Evolutionary conservation across 2,888 invertebrate genomes (phyloP).

Genomic region (Mythimna lalbum): DNA sequence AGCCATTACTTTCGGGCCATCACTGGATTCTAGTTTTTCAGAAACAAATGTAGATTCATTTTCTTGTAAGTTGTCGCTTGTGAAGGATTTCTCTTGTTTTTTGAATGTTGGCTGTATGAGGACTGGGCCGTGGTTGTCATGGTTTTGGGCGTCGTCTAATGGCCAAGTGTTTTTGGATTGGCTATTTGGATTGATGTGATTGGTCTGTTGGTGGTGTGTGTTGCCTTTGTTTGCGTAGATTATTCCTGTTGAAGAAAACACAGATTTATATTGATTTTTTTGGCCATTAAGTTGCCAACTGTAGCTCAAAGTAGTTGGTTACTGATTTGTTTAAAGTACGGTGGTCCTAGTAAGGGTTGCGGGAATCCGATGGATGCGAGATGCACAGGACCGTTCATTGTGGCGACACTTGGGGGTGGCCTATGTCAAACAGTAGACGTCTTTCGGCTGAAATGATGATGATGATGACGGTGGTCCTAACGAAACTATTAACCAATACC

Average conservation of each 20-base stretch:
- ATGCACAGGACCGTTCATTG: too few relatives aligned
- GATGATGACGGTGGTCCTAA: too few relatives aligned
- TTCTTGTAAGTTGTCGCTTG: conserved; percentile 77
- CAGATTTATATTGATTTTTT: too few relatives aligned
- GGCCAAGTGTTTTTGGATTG: conserved; percentile 71
- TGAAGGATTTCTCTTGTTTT: conserved; percentile 80
- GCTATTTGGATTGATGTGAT: conserved; percentile 67
- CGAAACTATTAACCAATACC: too few relatives aligned
- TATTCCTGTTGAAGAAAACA: conserved; percentile 74
- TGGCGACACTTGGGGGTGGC: too few relatives aligned
- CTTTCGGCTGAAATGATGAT: too few relatives aligned
- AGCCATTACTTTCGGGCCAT: conserved; percentile 84
- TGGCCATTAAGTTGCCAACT: too few relatives aligned
- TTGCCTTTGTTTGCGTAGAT: conserved; percentile 83
- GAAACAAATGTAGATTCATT: conserved; percentile 80
- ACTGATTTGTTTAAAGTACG: too few relatives aligned
- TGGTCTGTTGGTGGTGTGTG: conserved; percentile 68
- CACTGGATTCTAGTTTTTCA: conserved; percentile 75
- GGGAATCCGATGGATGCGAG: too few relatives aligned
- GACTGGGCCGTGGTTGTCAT: conserved; percentile 85
- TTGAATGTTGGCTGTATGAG: conserved; percentile 87
- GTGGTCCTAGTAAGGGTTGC: too few relatives aligned
- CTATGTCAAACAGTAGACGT: too few relatives aligned
- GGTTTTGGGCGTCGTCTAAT: conserved; percentile 75
- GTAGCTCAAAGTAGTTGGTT: too few relatives aligned